These are phyloP conservation scores for Pseudococcus longispinus DNA, from an alignment of 2,888 invertebrate genomes.

Conservation along the genomic window DNA sequence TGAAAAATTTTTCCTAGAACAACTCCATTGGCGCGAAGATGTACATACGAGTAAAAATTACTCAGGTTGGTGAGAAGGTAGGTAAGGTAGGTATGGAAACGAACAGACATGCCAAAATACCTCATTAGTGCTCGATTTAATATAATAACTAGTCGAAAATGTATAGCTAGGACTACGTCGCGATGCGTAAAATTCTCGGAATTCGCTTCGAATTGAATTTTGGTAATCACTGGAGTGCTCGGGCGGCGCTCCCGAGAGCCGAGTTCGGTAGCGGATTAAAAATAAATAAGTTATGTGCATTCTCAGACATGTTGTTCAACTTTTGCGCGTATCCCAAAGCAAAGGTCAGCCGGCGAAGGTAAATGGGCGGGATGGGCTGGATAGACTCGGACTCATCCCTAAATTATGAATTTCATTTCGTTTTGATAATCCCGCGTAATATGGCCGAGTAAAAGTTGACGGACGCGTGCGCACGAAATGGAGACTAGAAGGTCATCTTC, in stretches of 20 bases:
- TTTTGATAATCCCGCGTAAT: conserved; percentile 15
- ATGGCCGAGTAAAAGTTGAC: neutral
- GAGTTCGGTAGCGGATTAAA: neutral
- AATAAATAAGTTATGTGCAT: conserved; percentile 23
- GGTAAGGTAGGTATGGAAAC: neutral
- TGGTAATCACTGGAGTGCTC: neutral
- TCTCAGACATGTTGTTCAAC: conserved; percentile 34
- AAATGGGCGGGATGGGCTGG: neutral
- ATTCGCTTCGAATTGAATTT: neutral
- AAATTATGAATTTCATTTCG: conserved; percentile 35
- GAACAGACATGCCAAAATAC: neutral
- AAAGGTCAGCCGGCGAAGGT: neutral
- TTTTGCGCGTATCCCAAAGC: neutral
- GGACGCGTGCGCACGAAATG: conserved; percentile 3
- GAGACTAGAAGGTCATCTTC: conserved; percentile 18
- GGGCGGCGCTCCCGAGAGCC: no score
- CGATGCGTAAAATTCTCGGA: conserved; percentile 11
- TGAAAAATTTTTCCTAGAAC: neutral
- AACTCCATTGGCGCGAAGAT: neutral
- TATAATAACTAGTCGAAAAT: neutral
- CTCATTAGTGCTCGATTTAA: neutral
- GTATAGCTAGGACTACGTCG: neutral
- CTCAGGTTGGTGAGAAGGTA: neutral
- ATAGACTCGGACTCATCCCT: neutral
- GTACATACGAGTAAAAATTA: neutral